A percentile compares a stretch with the other conserved stretches of the same genome.
These are phyloP conservation scores for Cephus runcator DNA, from an alignment of 2,888 invertebrate genomes.

Conservation along the genomic window DNA sequence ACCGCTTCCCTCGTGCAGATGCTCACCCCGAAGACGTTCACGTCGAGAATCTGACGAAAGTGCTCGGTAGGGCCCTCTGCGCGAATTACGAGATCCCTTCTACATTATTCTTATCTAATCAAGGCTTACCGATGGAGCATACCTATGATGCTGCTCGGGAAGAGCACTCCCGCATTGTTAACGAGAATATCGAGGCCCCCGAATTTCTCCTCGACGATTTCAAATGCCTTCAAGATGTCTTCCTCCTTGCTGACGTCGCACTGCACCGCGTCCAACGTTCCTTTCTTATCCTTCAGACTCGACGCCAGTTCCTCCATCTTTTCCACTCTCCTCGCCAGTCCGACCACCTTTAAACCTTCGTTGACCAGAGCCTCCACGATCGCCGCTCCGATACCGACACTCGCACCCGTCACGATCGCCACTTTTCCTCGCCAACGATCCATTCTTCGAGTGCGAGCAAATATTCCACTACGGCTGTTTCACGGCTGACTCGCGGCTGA, in stretches of 20 bases:
- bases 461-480: no score
- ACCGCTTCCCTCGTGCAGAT: constrained; percentile 70
- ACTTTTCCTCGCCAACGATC: constrained; percentile 72
- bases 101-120: no score
- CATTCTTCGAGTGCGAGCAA: constrained; percentile 47
- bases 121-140: background rate
- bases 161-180: constrained; percentile 65
- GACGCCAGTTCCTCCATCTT: constrained; percentile 55
- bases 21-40: constrained; percentile 71
- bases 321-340: constrained; percentile 67
- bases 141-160: constrained; percentile 31
- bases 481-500: no score
- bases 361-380: constrained; percentile 64
- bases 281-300: constrained; percentile 28
- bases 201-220: constrained; percentile 37
- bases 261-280: constrained; percentile 51
- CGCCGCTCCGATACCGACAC: constrained; percentile 72
- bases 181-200: constrained; percentile 66
- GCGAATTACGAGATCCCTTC: background rate
- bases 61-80: constrained; percentile 53
- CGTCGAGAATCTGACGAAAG: constrained; percentile 63
- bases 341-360: constrained; percentile 69
- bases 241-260: constrained; percentile 39
- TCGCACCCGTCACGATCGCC: constrained; percentile 75
- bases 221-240: constrained; percentile 38